phyloP scores from a whole-genome alignment of 2,113 vertebrate genomes.

The Agapornis roseicollis region DNA sequence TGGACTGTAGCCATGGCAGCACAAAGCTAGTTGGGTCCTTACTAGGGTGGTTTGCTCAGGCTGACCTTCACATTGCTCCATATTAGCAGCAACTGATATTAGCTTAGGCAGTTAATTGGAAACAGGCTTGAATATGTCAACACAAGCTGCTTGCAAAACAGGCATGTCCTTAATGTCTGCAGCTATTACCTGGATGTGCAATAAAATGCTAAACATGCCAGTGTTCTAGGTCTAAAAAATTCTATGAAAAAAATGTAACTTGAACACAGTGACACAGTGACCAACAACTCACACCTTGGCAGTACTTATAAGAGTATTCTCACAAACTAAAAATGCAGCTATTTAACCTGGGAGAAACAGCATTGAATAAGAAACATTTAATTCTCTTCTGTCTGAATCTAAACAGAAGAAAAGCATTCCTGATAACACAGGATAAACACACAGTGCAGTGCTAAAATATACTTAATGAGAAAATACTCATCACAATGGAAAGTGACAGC shows the following conservation, averaged over 20 bases:
- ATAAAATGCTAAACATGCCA: neutral
- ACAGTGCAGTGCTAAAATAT: neutral
- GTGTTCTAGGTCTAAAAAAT: neutral
- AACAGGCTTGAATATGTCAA: neutral
- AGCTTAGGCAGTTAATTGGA: neutral
- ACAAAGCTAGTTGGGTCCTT: neutral
- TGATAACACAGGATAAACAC: neutral
- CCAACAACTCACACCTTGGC: neutral
- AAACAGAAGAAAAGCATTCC: neutral
- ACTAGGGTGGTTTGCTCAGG: neutral
- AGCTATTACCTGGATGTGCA: neutral
- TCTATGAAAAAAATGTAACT: neutral
- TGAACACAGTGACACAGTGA: neutral
- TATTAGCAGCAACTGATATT: neutral
- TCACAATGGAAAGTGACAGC: neutral
- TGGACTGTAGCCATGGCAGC: neutral
- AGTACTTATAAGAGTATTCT: neutral
- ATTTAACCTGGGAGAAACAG: neutral
- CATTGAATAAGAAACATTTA: neutral
- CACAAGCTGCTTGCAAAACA: neutral
- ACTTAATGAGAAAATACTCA: neutral
- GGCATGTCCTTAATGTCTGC: neutral
- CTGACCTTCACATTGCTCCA: neutral
- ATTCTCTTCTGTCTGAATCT: neutral
- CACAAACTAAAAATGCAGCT: neutral